Evolutionary conservation across 37 sponge, comb jelly and placozoan genomes (phyloP), one percentile per base, ranked within the genome.

Genomic region (Ephydatia muelleri): DNA sequence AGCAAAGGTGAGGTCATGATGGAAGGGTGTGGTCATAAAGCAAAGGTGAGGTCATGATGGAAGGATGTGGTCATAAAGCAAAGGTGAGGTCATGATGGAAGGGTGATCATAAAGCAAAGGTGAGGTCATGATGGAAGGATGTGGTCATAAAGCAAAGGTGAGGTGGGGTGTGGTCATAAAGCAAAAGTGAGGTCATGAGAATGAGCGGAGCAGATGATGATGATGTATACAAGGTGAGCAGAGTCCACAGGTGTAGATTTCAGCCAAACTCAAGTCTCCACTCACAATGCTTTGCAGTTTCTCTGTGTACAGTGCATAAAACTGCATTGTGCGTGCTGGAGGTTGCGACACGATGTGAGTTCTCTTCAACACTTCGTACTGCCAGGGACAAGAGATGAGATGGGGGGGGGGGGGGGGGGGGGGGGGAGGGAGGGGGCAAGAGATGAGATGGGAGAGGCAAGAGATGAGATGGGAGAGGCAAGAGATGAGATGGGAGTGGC

Each of bases 341-440:
- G 3, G 65, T 30, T 28, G 80, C 2, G 33, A 32, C 31, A 79
- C 32, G 12, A 67, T 14, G n/a, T 13, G 14, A 5, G 66, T 8
- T 26, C 80, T 79, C 80, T 79, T 49, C 80, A 79, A 67, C n/a
- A 79, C 66, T 32, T 49, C 30, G 19, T 64, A 65, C 80, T 79
- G 80, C 48, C 23, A 9, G 35, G 38, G 8, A 75, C 31, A 11
- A 5, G 36, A 37, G n/a, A 75, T 6, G 8, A 3, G 8, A 23
- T 23, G 32, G 74, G 19, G 38, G 0, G 25, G 36, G 11, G 19
- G 57, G 19, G 16, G 57, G 6, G 19, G 57, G 16, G 57, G 43
- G 43, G 6, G 43, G 6, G 43, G 43, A 43, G 43, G 43, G 43
- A 43, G 43, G 43, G 6, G 43, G 43, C n/a, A n/a, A n/a, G 43